Conservation (phyloP, 1,140 invertebrate genomes). For the Micrasema minimum region DNA sequence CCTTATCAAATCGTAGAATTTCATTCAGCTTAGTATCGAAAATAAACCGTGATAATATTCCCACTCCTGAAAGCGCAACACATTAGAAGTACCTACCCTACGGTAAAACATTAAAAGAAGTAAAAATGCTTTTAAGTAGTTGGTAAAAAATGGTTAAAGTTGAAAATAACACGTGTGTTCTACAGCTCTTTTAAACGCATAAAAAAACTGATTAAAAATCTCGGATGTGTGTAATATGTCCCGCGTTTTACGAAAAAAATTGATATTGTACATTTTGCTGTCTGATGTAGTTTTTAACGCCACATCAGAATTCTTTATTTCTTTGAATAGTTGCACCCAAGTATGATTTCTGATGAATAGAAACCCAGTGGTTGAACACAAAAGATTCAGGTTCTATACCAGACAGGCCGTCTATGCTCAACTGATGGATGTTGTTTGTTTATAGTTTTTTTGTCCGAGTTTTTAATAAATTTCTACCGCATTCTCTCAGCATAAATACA, state of each 20-base stretch:
- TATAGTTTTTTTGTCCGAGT: constrained; percentile 26
- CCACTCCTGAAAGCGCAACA: too few relatives aligned
- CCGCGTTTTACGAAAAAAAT: constrained; percentile 28
- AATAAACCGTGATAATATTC: neutral
- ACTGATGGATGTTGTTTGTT: constrained; percentile 40
- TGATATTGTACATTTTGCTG: constrained; percentile 39
- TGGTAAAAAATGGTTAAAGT: too few relatives aligned
- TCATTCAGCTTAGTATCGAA: constrained; percentile 4
- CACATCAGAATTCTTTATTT: constrained; percentile 40
- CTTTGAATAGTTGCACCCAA: constrained; percentile 40
- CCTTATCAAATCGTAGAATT: constrained; percentile 34
- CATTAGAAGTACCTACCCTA: too few relatives aligned
- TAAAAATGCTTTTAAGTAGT: too few relatives aligned
- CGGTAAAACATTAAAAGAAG: too few relatives aligned
- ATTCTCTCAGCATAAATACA: constrained; percentile 5
- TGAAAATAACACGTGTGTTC: constrained; percentile 18
- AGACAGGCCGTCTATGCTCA: constrained; percentile 39
- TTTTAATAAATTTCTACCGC: neutral
- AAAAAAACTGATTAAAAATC: neutral
- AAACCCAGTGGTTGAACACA: constrained; percentile 40
- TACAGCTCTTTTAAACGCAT: too few relatives aligned
- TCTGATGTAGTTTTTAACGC: constrained; percentile 40
- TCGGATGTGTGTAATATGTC: neutral
- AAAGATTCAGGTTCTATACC: constrained; percentile 32
- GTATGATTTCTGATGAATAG: constrained; percentile 41